A percentile compares a stretch with the other conserved stretches of the same genome.
These are phyloP conservation scores for Knipowitschia caucasica DNA, from an alignment of 2,797 vertebrate species.

Conservation along the genomic window DNA sequence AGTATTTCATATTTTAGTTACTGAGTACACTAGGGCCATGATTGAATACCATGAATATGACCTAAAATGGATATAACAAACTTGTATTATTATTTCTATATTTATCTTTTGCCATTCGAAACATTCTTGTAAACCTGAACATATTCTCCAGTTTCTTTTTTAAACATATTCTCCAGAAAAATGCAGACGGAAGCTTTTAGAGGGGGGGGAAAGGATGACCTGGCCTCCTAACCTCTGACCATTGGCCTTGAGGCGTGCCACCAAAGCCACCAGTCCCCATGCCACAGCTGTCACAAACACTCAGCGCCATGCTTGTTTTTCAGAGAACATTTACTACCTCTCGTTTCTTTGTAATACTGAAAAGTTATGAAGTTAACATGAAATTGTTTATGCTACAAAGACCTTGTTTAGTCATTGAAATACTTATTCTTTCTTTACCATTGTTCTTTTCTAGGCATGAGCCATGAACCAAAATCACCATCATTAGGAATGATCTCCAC, in stretches of 20 bases:
- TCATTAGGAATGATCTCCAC: constrained; percentile 99
- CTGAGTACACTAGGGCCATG: no score
- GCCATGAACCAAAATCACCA: constrained; percentile 99
- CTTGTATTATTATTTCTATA: not conserved
- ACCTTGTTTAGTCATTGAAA: constrained; percentile 6
- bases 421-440: constrained; percentile 43
- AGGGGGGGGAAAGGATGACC: constrained; percentile 43
- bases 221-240: constrained; percentile 62
- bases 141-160: constrained; percentile 30
- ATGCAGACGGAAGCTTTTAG: constrained; percentile 46
- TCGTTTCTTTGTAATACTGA: not conserved
- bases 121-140: constrained; percentile 10
- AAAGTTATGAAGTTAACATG: no score
- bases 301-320: constrained; percentile 27
- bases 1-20: no score
- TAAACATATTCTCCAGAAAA: no score
- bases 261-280: constrained; percentile 39
- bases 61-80: not conserved
- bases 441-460: constrained; percentile 88
- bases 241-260: constrained; percentile 41
- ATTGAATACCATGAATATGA: no score
- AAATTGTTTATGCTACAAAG: no score
- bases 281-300: constrained; percentile 65
- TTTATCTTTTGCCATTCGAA: not conserved
- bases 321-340: constrained; percentile 9